Evolutionary conservation across 1,140 invertebrate species (phyloP).

Genomic region (Scaptomyza graminum): DNA sequence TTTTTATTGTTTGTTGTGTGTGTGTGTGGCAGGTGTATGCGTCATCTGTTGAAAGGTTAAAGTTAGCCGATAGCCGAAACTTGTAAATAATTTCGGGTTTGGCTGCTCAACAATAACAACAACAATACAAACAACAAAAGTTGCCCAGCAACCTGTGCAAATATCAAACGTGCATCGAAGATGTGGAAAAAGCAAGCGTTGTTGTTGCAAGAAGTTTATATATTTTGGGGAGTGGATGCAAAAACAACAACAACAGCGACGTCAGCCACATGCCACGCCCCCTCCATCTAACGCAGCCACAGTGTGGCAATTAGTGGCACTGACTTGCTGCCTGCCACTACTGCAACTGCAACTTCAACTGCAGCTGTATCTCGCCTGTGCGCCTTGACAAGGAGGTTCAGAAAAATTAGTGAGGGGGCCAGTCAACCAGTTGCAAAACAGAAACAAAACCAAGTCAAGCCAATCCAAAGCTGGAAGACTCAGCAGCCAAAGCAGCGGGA

Average conservation of each 20-base stretch:
- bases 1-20: too few relatives aligned
- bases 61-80: conserved; percentile 56
- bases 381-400: conserved; percentile 66
- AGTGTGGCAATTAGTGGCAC: conserved; percentile 68
- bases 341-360: not conserved
- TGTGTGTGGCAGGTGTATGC: conserved; percentile 61
- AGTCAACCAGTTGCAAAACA: conserved; percentile 18
- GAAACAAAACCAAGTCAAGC: conserved; percentile 7
- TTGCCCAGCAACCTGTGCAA: conserved; percentile 74
- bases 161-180: conserved; percentile 74
- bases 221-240: conserved; percentile 38
- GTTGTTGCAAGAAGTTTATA: conserved; percentile 3
- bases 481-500: conserved; percentile 28
- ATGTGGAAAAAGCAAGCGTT: conserved; percentile 52
- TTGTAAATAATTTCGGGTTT: conserved; percentile 79
- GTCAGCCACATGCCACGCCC: conserved; percentile 28
- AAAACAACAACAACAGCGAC: not conserved
- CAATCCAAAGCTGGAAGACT: conserved; percentile 21
- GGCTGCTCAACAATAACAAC: conserved; percentile 29
- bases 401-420: conserved; percentile 70
- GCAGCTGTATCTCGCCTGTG: not conserved
- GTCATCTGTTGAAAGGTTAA: conserved; percentile 71
- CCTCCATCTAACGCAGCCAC: conserved; percentile 15
- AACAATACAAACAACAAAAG: conserved; percentile 26
- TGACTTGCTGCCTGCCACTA: conserved; percentile 31